These are phyloP conservation scores for Orbicella faveolata DNA, from an alignment of 64 coral and sea anemone species.

Conservation along the genomic window DNA sequence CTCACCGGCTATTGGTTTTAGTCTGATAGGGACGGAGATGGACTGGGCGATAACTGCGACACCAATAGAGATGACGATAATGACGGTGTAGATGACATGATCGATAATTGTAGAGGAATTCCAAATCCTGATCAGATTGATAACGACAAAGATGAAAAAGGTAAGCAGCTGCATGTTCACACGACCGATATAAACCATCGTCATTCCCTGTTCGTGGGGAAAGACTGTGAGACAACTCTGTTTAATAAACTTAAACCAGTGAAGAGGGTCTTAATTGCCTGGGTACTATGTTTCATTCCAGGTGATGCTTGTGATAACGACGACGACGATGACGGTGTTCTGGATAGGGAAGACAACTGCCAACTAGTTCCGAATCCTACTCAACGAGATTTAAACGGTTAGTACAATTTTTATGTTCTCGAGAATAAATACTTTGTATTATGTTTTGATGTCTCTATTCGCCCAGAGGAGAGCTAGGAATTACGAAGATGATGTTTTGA, in stretches of 20 bases:
- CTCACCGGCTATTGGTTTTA: slow-evolving; percentile 4
- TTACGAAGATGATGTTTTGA: too few species aligned
- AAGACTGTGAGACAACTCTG: too few species aligned
- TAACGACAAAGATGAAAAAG: slow-evolving; percentile 67
- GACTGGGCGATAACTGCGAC: slow-evolving; percentile 65
- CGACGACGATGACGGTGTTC: slow-evolving; percentile 76
- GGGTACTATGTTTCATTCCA: not conserved
- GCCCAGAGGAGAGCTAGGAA: too few species aligned
- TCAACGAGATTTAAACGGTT: slow-evolving; percentile 88
- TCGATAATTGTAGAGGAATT: slow-evolving; percentile 65
- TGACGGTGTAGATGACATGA: slow-evolving; percentile 71
- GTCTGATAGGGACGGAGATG: slow-evolving; percentile 62
- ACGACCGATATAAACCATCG: too few species aligned
- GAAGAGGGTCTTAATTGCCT: not conserved
- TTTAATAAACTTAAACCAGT: too few species aligned
- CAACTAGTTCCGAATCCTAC: slow-evolving; percentile 63
- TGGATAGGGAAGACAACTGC: slow-evolving; percentile 69
- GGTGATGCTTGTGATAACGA: slow-evolving; percentile 85
- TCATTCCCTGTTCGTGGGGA: too few species aligned
- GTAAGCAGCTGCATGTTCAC: slow-evolving; percentile 12
- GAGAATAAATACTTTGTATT: not conserved
- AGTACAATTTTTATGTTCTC: not conserved
- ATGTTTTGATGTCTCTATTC: too few species aligned
- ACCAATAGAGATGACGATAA: slow-evolving; percentile 52
- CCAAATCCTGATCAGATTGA: slow-evolving; percentile 67